Base-by-base conservation (phyloP, 2,888 invertebrate species). In the Diplazon laetatorius region DNA sequence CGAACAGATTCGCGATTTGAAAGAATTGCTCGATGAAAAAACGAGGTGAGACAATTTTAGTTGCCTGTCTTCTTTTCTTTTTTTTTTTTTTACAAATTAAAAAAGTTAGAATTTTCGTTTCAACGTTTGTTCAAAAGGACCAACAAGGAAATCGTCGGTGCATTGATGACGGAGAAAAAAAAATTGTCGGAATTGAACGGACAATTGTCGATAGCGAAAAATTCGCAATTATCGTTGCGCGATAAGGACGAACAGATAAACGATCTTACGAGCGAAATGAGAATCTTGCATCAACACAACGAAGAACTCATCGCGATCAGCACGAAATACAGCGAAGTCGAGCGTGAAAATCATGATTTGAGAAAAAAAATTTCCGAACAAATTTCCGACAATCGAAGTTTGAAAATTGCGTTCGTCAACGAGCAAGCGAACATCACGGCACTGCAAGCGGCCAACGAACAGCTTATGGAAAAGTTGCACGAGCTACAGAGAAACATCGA, bases 271-370 rank as follows among this genome's bases (percentile, higher is more conserved):
- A 87, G 79, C 25, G 90, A 91, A 73, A 82, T 89, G 35, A 85
- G 87, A 46, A 86, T 88, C 35, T 57, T 91, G 14, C 88, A 90
- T 30, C 87, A 91, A 44, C 90, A 90, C 66, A 91, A 91, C 44
- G 82, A 76, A 16, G 89, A 91, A 57, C 80, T 90, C 5, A 83
- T 89, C 0, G 76, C 80, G 0, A 75, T 89, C 0, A 90, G 87
- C 48, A 84, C 88, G 0, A 89, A 88, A 57, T 87, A 84, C 46
- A 83, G 84, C 5, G 83, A 86, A 30, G 72, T 89, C 0, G 91
- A 91, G 63, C 59, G 82, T 1, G 90, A 90, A 39, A 90, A 90
- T 78, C 59, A 80, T 0, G 88, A 90, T 18, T 60, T 89, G 70
- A 90, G 84, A 73, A 85, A 84, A 8, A 89, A 85, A 59, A 60